A percentile compares a stretch with the other conserved stretches of the same genome.
phyloP scores from a whole-genome alignment of 2,888 invertebrate genomes.

The Agapostemon virescens region DNA sequence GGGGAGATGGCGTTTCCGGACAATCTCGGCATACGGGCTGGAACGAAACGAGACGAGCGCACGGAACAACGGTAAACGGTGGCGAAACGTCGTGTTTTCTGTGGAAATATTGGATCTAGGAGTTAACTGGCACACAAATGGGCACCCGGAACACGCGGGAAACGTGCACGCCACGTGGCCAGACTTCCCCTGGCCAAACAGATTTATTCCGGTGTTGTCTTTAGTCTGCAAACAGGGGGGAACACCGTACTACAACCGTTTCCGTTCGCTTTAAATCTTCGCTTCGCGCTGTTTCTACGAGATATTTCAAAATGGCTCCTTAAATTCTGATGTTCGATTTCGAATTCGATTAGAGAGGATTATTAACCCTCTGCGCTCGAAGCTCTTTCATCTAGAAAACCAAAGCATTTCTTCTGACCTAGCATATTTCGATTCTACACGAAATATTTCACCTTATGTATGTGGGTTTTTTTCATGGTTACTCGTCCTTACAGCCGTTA shows the following conservation, averaged over 20 bases:
- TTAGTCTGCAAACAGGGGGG: conserved; percentile 54
- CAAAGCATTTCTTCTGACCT: too few relatives aligned
- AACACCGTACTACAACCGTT: conserved; percentile 47
- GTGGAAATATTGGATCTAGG: conserved; percentile 51
- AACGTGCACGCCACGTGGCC: conserved; percentile 66
- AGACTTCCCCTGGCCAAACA: conserved; percentile 54
- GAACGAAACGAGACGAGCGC: not conserved
- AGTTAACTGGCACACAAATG: conserved; percentile 34
- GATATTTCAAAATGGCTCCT: conserved; percentile 1
- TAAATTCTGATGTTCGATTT: not conserved
- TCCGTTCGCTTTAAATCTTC: conserved; percentile 50
- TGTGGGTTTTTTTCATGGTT: too few relatives aligned
- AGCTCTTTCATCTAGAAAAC: too few relatives aligned
- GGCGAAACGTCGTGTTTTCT: conserved; percentile 28
- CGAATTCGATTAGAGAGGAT: too few relatives aligned
- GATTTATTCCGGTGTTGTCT: conserved; percentile 58
- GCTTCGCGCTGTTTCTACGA: conserved; percentile 8
- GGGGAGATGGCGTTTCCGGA: not conserved
- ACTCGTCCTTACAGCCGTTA: too few relatives aligned
- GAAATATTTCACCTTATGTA: too few relatives aligned
- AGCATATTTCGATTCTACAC: too few relatives aligned
- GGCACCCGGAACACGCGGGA: conserved; percentile 27
- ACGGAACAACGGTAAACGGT: not conserved
- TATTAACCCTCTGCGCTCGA: too few relatives aligned
- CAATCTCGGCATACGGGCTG: not conserved